phyloP scores from a whole-genome alignment of 2,113 vertebrate genomes.

The Tragelaphus imberbis region DNA sequence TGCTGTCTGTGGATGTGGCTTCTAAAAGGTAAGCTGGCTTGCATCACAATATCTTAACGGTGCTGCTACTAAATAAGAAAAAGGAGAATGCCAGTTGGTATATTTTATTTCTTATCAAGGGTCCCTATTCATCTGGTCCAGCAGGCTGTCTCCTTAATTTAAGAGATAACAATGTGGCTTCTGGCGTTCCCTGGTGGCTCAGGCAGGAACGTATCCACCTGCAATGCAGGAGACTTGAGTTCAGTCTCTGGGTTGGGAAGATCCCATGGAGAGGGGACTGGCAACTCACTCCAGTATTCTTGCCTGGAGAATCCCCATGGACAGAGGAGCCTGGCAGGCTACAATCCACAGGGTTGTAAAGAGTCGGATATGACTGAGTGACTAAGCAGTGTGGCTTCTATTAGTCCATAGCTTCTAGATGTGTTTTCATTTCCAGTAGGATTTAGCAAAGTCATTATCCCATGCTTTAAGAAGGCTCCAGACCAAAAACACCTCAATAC shows the following conservation, averaged over 20 bases:
- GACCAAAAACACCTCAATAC: neutral
- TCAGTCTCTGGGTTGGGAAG: neutral
- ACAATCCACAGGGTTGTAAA: neutral
- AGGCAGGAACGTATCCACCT: neutral
- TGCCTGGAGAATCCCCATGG: neutral
- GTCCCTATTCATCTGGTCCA: neutral
- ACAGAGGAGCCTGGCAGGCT: neutral
- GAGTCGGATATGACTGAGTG: neutral
- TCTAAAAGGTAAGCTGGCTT: neutral
- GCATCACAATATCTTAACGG: neutral
- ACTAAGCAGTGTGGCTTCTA: neutral
- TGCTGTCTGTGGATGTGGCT: neutral
- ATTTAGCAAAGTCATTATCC: neutral
- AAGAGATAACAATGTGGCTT: neutral
- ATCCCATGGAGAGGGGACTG: neutral
- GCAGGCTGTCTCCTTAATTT: neutral
- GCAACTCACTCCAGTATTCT: neutral
- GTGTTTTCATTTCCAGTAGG: neutral
- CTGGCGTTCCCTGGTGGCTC: neutral
- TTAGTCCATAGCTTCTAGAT: neutral
- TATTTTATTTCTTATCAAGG: neutral
- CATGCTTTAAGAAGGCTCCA: neutral
- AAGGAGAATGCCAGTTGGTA: neutral
- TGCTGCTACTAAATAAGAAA: neutral
- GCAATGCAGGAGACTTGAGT: neutral